phyloP scores from a whole-genome alignment of 2,888 invertebrate species.

The Orthonychiurus folsomi region DNA sequence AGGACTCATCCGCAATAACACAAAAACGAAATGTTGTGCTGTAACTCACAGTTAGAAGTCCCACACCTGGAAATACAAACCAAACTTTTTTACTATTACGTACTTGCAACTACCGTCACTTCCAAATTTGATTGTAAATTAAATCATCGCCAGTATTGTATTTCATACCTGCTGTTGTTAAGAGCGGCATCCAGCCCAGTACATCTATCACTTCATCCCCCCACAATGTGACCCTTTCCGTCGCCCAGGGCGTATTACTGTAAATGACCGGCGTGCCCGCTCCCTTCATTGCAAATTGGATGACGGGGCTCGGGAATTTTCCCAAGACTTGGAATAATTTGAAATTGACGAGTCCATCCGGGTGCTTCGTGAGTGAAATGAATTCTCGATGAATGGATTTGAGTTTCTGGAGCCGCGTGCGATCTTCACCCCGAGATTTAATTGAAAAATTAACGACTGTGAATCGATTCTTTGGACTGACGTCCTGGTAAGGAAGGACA shows the following conservation, averaged over 20 bases:
- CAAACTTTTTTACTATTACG: background rate
- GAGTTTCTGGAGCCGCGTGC: slow-evolving; percentile 18
- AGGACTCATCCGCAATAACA: slow-evolving; percentile 30
- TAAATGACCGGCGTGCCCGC: slow-evolving; percentile 29
- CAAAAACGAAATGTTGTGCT: slow-evolving; percentile 29
- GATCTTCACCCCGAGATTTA: slow-evolving; percentile 13
- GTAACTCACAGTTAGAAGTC: slow-evolving; percentile 30
- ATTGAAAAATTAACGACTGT: slow-evolving; percentile 26
- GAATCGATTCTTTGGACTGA: slow-evolving; percentile 29
- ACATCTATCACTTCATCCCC: slow-evolving; percentile 24
- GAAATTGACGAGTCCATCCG: slow-evolving; percentile 23
- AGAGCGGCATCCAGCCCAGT: slow-evolving; percentile 29
- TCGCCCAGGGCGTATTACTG: slow-evolving; percentile 33
- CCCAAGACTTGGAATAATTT: slow-evolving; percentile 33
- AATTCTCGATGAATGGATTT: slow-evolving; percentile 21
- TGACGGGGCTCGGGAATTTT: slow-evolving; percentile 26
- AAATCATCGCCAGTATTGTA: too few species aligned
- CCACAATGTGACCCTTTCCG: slow-evolving; percentile 22
- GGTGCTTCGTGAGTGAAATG: slow-evolving; percentile 17
- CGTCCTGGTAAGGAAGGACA: slow-evolving; percentile 27
- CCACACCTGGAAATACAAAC: slow-evolving; percentile 25
- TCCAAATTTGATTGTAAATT: background rate
- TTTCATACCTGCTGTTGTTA: slow-evolving; percentile 29
- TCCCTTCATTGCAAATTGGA: slow-evolving; percentile 27
- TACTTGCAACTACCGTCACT: background rate